phyloP scores from a whole-genome alignment of 2,888 invertebrate species.

The Rhyacophila evoluta region DNA sequence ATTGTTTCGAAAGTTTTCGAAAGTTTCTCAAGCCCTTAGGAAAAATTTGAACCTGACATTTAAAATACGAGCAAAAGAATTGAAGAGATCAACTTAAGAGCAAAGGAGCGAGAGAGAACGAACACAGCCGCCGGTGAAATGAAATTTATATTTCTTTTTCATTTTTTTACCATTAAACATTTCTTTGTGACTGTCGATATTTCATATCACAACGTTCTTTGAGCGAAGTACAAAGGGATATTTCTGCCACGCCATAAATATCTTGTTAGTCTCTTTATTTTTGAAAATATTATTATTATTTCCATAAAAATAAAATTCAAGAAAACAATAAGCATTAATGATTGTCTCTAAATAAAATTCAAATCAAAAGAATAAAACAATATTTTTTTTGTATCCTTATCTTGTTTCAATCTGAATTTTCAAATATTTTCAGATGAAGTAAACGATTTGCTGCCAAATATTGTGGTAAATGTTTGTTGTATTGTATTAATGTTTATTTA shows the following conservation, averaged over 20 bases:
- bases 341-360: neutral
- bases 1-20: slow-evolving; percentile 11
- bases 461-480: too few species aligned
- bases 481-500: too few species aligned
- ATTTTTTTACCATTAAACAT: slow-evolving; percentile 34
- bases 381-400: neutral
- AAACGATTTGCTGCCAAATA: too few species aligned
- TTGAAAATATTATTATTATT: neutral
- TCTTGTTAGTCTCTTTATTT: slow-evolving; percentile 19
- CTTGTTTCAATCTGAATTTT: neutral
- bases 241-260: slow-evolving; percentile 33
- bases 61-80: slow-evolving; percentile 28
- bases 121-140: slow-evolving; percentile 27
- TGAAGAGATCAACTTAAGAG: slow-evolving; percentile 23
- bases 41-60: neutral
- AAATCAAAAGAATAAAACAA: neutral
- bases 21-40: neutral
- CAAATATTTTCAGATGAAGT: too few species aligned
- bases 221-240: slow-evolving; percentile 37
- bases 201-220: slow-evolving; percentile 40
- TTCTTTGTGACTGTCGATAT: slow-evolving; percentile 52
- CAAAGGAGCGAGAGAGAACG: neutral
- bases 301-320: neutral
- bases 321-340: neutral
- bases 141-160: slow-evolving; percentile 26